Conservation (phyloP, 2,113 vertebrate genomes). For the Kryptolebias marmoratus region DNA sequence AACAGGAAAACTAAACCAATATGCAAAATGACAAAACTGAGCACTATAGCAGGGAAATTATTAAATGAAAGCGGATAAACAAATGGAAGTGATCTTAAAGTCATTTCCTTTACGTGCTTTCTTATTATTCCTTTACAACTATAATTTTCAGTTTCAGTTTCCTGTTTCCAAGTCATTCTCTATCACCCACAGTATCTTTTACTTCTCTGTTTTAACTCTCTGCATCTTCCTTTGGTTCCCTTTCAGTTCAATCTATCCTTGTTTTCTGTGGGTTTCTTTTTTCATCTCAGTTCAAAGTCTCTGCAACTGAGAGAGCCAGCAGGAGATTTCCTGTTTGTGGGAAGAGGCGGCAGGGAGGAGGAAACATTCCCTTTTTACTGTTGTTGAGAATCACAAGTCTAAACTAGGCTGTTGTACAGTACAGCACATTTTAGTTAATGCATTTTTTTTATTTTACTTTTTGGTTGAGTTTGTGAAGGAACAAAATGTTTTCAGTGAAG, state of each 20-base stretch:
- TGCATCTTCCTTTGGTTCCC: slow-evolving; percentile 46
- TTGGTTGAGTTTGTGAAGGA: slow-evolving; percentile 33
- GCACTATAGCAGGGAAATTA: slow-evolving; percentile 2
- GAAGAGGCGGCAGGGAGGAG: slow-evolving; percentile 63
- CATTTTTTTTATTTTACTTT: slow-evolving; percentile 31
- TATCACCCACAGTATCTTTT: slow-evolving; percentile 58
- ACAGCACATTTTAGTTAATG: not conserved
- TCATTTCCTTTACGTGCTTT: not conserved
- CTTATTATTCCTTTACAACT: slow-evolving; percentile 18
- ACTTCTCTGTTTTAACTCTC: slow-evolving; percentile 39
- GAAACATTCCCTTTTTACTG: slow-evolving; percentile 60
- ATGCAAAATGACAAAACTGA: not conserved
- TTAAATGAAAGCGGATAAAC: slow-evolving; percentile 5
- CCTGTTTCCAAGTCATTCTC: slow-evolving; percentile 32
- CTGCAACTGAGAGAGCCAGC: slow-evolving; percentile 69
- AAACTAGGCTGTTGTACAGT: slow-evolving; percentile 54
- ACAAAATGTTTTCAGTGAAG: slow-evolving; percentile 26
- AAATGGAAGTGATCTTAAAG: slow-evolving; percentile 4
- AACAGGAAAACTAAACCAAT: slow-evolving; percentile 14
- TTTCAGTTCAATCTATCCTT: slow-evolving; percentile 60
- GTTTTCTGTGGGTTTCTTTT: slow-evolving; percentile 54
- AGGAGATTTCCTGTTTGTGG: slow-evolving; percentile 74
- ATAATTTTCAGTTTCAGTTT: slow-evolving; percentile 48
- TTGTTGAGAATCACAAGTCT: slow-evolving; percentile 58
- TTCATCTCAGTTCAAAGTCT: slow-evolving; percentile 75